A percentile compares a stretch with the other conserved stretches of the same genome.
Evolutionary conservation across 92 coral and sea anemone species (phyloP).

Genomic region (Metridium senile): DNA sequence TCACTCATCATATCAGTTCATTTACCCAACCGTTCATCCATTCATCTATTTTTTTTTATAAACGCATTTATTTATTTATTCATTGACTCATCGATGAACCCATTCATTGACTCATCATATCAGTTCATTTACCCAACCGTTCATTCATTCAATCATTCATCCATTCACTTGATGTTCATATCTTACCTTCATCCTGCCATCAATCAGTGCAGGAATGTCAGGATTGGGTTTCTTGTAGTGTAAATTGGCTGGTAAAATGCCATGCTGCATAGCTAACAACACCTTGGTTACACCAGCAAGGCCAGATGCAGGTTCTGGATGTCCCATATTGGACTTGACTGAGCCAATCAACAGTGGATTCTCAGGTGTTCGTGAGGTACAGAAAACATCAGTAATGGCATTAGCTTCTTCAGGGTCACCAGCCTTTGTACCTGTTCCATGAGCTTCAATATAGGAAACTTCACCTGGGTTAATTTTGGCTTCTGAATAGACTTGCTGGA

Average conservation of each 20-base stretch:
- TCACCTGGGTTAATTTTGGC: slow-evolving; percentile 76
- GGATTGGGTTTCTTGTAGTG: slow-evolving; percentile 83
- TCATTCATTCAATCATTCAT: neutral
- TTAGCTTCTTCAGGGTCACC: slow-evolving; percentile 85
- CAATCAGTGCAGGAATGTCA: slow-evolving; percentile 70
- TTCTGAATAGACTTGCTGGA: slow-evolving; percentile 76
- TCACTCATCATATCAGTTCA: no score
- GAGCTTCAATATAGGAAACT: slow-evolving; percentile 77
- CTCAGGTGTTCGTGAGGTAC: slow-evolving; percentile 45
- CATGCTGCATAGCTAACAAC: slow-evolving; percentile 75
- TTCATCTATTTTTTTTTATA: no score
- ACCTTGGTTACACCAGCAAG: slow-evolving; percentile 80
- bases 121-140: no score
- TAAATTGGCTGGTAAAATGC: slow-evolving; percentile 70
- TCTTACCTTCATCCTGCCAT: slow-evolving; percentile 75
- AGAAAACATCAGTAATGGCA: slow-evolving; percentile 69
- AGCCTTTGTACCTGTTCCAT: slow-evolving; percentile 90
- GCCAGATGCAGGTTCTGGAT: slow-evolving; percentile 87
- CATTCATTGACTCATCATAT: no score
- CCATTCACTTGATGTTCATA: neutral
- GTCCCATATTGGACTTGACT: slow-evolving; percentile 91
- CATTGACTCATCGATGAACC: no score
- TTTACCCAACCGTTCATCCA: no score
- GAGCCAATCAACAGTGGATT: slow-evolving; percentile 80
- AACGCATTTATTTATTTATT: no score